Conservation (phyloP, 1,140 invertebrate species). For the Drosophila ercepeae region DNA sequence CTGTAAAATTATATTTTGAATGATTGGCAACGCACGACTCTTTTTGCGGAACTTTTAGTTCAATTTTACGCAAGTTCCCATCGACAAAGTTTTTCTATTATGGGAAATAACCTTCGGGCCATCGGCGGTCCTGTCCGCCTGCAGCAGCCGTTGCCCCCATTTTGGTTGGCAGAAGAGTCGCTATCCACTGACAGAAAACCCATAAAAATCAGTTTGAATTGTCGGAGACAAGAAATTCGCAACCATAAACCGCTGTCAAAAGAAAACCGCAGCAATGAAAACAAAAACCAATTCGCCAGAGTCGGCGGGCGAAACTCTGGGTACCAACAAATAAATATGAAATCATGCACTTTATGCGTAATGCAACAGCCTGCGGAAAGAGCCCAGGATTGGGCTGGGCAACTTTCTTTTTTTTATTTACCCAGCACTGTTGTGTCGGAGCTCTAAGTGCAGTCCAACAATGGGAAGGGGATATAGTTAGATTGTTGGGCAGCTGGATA, state of each 20-base stretch:
- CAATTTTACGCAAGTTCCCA: constrained; percentile 25
- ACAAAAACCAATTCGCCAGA: constrained; percentile 49
- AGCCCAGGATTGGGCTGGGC: not conserved
- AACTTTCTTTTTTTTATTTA: constrained; percentile 41
- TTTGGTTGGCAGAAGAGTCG: constrained; percentile 22
- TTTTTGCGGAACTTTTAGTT: constrained; percentile 34
- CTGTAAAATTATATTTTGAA: constrained; percentile 26
- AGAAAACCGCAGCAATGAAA: constrained; percentile 37
- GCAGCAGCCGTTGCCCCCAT: constrained; percentile 5
- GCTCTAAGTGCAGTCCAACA: constrained; percentile 31
- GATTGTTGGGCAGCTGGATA: constrained; percentile 7
- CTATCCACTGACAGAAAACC: constrained; percentile 18
- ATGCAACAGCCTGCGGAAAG: constrained; percentile 48
- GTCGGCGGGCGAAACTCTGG: constrained; percentile 28
- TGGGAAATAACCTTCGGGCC: constrained; percentile 26
- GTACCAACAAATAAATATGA: constrained; percentile 72
- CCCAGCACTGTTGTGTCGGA: not conserved
- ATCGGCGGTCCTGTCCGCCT: constrained; percentile 5
- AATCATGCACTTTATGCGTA: constrained; percentile 71
- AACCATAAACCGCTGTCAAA: constrained; percentile 43
- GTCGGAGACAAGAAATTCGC: constrained; percentile 32
- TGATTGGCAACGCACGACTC: constrained; percentile 25
- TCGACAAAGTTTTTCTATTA: constrained; percentile 38
- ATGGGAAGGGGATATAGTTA: constrained; percentile 25
- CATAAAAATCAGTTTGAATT: constrained; percentile 50